Evolutionary conservation across 2,113 vertebrate genomes (phyloP).

Genomic region (Tetrao urogallus): DNA sequence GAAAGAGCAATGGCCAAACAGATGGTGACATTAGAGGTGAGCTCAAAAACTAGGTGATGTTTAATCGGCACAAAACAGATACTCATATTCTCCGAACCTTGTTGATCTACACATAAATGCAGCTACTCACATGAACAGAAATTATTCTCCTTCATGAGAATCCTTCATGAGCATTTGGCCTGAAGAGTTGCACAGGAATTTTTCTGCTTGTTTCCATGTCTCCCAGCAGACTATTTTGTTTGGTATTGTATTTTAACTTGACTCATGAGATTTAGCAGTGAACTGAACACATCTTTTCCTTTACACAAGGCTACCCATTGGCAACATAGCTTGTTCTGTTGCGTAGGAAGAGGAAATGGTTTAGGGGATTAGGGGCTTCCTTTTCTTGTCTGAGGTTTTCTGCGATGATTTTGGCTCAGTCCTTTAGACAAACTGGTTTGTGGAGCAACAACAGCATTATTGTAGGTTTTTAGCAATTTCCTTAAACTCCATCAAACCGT

Average conservation of each 20-base stretch:
- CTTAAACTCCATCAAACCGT: not conserved
- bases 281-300: not conserved
- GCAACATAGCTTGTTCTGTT: not conserved
- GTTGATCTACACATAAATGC: not conserved
- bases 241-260: not conserved
- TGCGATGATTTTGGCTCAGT: constrained; percentile 44
- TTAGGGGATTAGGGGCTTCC: not conserved
- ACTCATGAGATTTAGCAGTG: not conserved
- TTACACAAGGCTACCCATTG: not conserved
- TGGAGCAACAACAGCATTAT: not conserved
- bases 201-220: not conserved
- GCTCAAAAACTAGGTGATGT: constrained; percentile 51
- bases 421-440: not conserved
- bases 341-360: not conserved
- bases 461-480: constrained; percentile 19
- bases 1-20: constrained; percentile 98
- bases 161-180: not conserved
- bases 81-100: not conserved
- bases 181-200: not conserved
- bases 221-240: not conserved
- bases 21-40: constrained; percentile 97
- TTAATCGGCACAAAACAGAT: not conserved
- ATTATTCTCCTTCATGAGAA: not conserved
- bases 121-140: not conserved
- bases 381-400: constrained; percentile 34